Evolutionary conservation across 2,888 invertebrate species (phyloP), one percentile per base, ranked within the genome.

Genomic region (Amphipoea lucens): DNA sequence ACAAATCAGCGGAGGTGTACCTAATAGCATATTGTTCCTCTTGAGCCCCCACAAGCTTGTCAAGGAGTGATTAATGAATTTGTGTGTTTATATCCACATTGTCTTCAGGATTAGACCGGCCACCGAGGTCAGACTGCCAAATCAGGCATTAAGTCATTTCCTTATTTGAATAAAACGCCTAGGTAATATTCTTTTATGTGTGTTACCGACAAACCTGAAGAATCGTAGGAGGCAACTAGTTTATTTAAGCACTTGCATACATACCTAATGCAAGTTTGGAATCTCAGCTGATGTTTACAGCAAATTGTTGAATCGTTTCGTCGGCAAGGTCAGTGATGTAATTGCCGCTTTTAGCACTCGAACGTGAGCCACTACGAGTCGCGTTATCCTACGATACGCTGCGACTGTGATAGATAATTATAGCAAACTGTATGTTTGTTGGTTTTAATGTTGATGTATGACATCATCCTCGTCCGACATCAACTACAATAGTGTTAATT

Each of bases 261-360:
- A 12, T 65, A 79, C 66, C 20, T 82, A 86, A 78, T 82, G 87
- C 79, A 82, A 89, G 87, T 90, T 91, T 88, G 85, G 91, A 95
- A 94, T 94, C 93, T 93, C 93, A 92, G 94, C 92, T 93, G 93
- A 93, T 94, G 93, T 94, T 95, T 93, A 94, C 91, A 91, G 91
- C 92, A 90, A 91, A 91, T 92, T 93, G 92, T 90, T 90, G 93
- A 92, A 93, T 92, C 92, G 92, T 90, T 93, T 88, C 87, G 91
- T 89, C 74, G 75, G 88, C 96, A 96, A 96, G 96, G 96, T 92
- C 95, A 94, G 92, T 97, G 96, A 97, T 95, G 96, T 96, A 96
- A 97, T 96, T 95, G 94, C 95, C 93, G 92, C 87, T 94, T 96
- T 96, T 96, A 96, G 95, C 95, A 90, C 90, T 91, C 89, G 92